Percentiles rank a stretch among this genome's conserved stretches.
These are phyloP conservation scores for Tauraco hartlaubi DNA, from an alignment of 2,797 vertebrate genomes.

Conservation along the genomic window DNA sequence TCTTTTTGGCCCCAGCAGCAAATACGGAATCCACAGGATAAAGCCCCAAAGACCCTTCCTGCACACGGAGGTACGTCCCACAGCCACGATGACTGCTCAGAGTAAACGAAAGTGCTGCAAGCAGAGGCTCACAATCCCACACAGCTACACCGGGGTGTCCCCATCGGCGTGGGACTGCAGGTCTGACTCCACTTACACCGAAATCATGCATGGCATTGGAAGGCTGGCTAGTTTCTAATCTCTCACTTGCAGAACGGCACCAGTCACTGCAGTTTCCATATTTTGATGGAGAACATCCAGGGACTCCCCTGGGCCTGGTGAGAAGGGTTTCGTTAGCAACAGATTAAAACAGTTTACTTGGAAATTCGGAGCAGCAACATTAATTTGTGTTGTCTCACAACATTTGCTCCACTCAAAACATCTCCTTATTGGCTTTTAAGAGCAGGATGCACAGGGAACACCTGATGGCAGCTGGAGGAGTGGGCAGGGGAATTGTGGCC, in stretches of 20 bases:
- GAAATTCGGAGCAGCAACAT: not conserved
- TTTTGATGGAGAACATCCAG: not conserved
- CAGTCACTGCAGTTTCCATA: not conserved
- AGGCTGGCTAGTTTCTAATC: not conserved
- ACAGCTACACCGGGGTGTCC: accelerated
- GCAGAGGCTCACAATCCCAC: not conserved
- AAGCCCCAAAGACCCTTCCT: not conserved
- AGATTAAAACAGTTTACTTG: not conserved
- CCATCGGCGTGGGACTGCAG: not conserved
- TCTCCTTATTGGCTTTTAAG: not conserved
- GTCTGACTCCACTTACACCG: accelerated
- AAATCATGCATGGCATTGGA: accelerated
- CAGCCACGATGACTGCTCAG: not conserved
- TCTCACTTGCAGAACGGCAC: not conserved
- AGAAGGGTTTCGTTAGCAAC: not conserved
- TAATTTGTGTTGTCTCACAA: not conserved
- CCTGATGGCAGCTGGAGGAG: not conserved
- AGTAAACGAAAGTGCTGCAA: not conserved
- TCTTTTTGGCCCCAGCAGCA: not conserved
- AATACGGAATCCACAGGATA: not conserved
- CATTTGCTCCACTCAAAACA: not conserved
- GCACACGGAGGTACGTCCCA: not conserved
- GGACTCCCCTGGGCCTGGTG: not conserved
- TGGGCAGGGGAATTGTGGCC: not conserved
- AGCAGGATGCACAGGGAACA: not conserved